A percentile compares a stretch with the other conserved stretches of the same genome.
phyloP scores from a whole-genome alignment of 2,888 invertebrate species.

The Heliconius cydno region DNA sequence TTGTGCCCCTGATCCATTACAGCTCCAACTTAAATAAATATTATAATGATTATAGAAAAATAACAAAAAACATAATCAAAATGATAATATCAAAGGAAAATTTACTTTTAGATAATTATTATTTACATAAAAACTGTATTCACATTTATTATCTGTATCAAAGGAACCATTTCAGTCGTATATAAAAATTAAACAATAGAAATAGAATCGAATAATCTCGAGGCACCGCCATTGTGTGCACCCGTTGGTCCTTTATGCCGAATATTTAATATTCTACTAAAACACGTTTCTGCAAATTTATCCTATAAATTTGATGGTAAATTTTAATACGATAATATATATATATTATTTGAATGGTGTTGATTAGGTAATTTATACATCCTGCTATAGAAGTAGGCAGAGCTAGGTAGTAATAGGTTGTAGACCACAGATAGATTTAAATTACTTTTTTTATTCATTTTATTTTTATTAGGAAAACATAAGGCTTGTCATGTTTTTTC shows the following conservation, averaged over 20 bases:
- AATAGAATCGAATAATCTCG: constrained; percentile 19
- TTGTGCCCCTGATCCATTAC: too few species aligned
- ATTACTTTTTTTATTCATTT: too few species aligned
- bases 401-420: too few species aligned
- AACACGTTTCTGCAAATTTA: constrained; percentile 14
- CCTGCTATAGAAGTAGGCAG: too few species aligned
- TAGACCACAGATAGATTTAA: too few species aligned
- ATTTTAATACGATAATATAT: constrained; percentile 1
- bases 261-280: constrained; percentile 17
- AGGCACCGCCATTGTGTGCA: constrained; percentile 27
- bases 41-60: too few species aligned
- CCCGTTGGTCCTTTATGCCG: constrained; percentile 19
- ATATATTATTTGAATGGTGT: not conserved
- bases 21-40: too few species aligned
- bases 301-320: constrained; percentile 11
- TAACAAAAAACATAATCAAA: too few species aligned
- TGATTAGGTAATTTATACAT: too few species aligned
- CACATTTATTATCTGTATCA: constrained; percentile 8
- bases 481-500: too few species aligned
- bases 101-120: constrained; percentile 5
- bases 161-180: constrained; percentile 7
- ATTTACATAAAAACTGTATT: not conserved
- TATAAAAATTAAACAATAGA: constrained; percentile 20
- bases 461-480: too few species aligned
- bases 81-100: not conserved